phyloP scores from a whole-genome alignment of 37 sponge, comb jelly and placozoan species.

The Aplysina aerophoba region DNA sequence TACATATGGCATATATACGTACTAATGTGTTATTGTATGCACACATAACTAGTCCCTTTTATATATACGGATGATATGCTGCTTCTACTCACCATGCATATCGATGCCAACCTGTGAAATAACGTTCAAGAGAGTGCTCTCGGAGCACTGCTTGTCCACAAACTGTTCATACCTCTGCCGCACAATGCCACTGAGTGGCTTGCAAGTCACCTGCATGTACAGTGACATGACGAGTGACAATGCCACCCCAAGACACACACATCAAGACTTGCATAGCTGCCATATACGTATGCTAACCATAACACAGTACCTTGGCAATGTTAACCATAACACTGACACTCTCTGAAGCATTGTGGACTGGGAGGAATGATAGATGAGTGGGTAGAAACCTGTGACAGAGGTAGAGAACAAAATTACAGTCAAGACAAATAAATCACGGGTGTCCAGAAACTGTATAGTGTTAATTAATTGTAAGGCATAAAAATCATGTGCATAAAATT shows the following conservation, averaged over 20 bases:
- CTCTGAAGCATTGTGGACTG: constrained; percentile 69
- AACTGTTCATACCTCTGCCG: constrained; percentile 38
- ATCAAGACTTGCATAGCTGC: too few relatives aligned
- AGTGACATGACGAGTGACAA: too few relatives aligned
- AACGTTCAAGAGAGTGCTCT: constrained; percentile 32
- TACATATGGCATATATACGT: too few relatives aligned
- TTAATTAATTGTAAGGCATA: too few relatives aligned
- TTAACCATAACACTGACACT: constrained; percentile 55
- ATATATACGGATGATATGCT: too few relatives aligned
- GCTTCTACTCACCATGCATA: constrained; percentile 1
- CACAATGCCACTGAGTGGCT: constrained; percentile 40
- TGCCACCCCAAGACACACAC: too few relatives aligned
- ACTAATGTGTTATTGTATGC: too few relatives aligned
- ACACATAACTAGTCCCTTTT: too few relatives aligned
- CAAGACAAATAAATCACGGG: too few relatives aligned
- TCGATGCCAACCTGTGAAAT: constrained; percentile 38
- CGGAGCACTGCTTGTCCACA: constrained; percentile 43
- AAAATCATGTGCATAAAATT: background rate
- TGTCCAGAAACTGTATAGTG: too few relatives aligned
- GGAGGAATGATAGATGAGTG: constrained; percentile 42
- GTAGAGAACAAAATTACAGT: too few relatives aligned
- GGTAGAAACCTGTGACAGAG: constrained; percentile 31
- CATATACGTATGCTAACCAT: too few relatives aligned
- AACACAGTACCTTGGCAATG: constrained; percentile 53
- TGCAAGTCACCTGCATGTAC: constrained; percentile 37